Evolutionary conservation across 92 coral and sea anemone genomes (phyloP).

Genomic region (Nematostella vectensis): DNA sequence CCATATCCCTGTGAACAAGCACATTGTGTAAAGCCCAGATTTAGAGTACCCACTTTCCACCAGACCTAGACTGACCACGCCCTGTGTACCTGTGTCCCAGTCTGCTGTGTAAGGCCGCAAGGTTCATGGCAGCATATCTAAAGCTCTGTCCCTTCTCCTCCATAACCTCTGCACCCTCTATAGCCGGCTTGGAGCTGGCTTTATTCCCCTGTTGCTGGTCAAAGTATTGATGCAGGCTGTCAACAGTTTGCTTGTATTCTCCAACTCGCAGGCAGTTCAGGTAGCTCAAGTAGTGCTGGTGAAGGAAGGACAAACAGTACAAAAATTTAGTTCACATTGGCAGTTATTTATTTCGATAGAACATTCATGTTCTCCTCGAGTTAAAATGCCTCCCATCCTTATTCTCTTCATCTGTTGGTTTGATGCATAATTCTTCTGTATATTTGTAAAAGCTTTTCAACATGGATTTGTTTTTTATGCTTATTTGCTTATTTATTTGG

Average conservation of each 20-base stretch:
- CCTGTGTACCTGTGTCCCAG: slow-evolving; percentile 77
- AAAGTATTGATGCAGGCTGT: slow-evolving; percentile 91
- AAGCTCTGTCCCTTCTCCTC: slow-evolving; percentile 83
- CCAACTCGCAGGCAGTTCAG: slow-evolving; percentile 76
- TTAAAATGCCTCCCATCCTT: too few species aligned
- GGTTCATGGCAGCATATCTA: slow-evolving; percentile 90
- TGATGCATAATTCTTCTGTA: not conserved
- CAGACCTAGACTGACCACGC: too few species aligned
- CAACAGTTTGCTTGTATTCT: slow-evolving; percentile 78
- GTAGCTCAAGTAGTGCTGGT: slow-evolving; percentile 84
- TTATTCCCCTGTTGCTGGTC: slow-evolving; percentile 86
- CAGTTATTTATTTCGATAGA: not conserved
- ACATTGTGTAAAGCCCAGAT: too few species aligned
- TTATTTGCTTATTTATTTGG: too few species aligned
- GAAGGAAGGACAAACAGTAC: not conserved
- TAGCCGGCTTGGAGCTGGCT: slow-evolving; percentile 29
- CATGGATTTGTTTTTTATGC: too few species aligned
- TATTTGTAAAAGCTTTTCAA: not conserved
- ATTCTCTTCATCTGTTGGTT: too few species aligned
- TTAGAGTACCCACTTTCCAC: too few species aligned
- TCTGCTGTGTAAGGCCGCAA: slow-evolving; percentile 81
- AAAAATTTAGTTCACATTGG: too few species aligned
- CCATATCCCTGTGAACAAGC: too few species aligned
- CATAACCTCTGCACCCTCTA: slow-evolving; percentile 51
- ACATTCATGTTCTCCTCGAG: not conserved